Percentiles rank a stretch among this genome's conserved stretches.
phyloP scores from a whole-genome alignment of 64 coral and sea anemone genomes.

The Pocillopora verrucosa region DNA sequence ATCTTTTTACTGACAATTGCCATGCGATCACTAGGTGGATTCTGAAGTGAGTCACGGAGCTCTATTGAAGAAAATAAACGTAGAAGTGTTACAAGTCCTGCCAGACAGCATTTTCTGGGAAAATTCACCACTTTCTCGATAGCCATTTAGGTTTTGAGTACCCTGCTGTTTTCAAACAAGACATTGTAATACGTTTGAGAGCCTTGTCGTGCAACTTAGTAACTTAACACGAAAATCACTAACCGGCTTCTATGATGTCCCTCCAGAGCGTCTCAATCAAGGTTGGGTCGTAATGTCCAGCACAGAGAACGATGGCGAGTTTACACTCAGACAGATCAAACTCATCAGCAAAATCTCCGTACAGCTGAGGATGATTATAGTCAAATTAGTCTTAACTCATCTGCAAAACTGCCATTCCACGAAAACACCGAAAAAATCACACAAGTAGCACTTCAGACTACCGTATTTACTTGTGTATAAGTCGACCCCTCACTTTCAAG shows the following conservation, averaged over 20 bases:
- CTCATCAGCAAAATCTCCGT: constrained; percentile 93
- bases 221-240: not conserved
- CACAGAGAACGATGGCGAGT: constrained; percentile 96
- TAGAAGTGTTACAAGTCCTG: not conserved
- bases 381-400: no score
- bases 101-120: no score
- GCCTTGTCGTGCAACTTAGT: not conserved
- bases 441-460: not conserved
- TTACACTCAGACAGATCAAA: constrained; percentile 94
- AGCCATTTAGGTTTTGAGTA: no score
- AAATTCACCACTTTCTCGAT: no score
- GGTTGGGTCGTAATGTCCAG: constrained; percentile 90
- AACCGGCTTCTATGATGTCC: constrained; percentile 88
- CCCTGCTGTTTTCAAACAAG: no score
- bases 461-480: no score
- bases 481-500: no score
- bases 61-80: constrained; percentile 45
- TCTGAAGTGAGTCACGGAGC: constrained; percentile 58
- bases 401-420: no score
- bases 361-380: constrained; percentile 59
- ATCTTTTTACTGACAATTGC: constrained; percentile 88
- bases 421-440: not conserved
- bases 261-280: constrained; percentile 92
- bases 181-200: no score
- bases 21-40: constrained; percentile 66